These are phyloP conservation scores for Phrynosoma platyrhinos DNA, from an alignment of 2,113 vertebrate genomes.

Conservation along the genomic window DNA sequence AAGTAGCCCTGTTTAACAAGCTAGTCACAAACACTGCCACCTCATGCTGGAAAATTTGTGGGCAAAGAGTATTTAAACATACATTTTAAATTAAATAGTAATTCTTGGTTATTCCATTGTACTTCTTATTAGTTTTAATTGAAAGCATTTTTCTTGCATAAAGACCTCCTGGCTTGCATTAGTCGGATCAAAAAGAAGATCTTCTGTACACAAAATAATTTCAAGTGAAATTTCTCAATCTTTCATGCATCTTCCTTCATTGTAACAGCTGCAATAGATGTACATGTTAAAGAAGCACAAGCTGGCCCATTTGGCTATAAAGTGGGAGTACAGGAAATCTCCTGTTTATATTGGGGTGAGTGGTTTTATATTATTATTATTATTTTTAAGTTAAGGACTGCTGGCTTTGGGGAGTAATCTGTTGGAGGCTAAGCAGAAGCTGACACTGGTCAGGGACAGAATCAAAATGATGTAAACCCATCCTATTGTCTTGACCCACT, in stretches of 20 bases:
- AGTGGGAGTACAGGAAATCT: neutral
- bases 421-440: neutral
- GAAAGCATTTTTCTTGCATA: slow-evolving; percentile 58
- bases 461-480: neutral
- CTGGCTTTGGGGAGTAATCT: neutral
- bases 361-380: too few species aligned
- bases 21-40: slow-evolving; percentile 51
- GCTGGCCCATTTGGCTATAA: neutral
- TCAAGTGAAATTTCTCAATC: slow-evolving; percentile 56
- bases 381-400: neutral
- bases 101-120: slow-evolving; percentile 44
- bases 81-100: slow-evolving; percentile 56
- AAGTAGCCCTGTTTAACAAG: slow-evolving; percentile 49
- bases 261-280: neutral
- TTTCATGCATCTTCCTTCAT: slow-evolving; percentile 53
- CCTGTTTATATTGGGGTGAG: neutral
- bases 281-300: neutral
- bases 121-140: slow-evolving; percentile 60
- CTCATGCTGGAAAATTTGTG: slow-evolving; percentile 40
- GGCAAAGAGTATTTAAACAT: slow-evolving; percentile 45
- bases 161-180: slow-evolving; percentile 64
- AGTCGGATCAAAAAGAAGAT: slow-evolving; percentile 68
- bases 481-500: too few species aligned
- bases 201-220: slow-evolving; percentile 59
- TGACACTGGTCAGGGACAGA: neutral